phyloP scores from a whole-genome alignment of 2,888 invertebrate species.

The Fabriciana adippe region DNA sequence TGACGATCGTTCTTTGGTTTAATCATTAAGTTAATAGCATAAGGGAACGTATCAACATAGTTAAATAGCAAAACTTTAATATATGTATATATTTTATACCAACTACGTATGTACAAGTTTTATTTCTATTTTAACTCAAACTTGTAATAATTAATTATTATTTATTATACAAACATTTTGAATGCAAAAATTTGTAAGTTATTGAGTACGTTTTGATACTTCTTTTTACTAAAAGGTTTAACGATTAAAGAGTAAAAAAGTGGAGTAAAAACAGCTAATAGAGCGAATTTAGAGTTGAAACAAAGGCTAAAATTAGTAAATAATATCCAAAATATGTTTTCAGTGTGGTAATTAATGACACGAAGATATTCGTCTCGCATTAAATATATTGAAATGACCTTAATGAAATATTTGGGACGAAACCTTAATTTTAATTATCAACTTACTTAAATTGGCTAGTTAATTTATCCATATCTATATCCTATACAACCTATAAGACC shows the following conservation, averaged over 20 bases:
- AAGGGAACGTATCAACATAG: conserved; percentile 18
- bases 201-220: too few relatives aligned
- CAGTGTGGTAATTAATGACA: too few relatives aligned
- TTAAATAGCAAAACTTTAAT: background rate
- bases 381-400: background rate
- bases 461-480: conserved; percentile 13
- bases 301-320: background rate
- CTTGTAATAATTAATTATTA: too few relatives aligned
- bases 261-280: too few relatives aligned
- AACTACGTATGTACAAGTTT: too few relatives aligned
- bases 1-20: conserved; percentile 33
- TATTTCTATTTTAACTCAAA: too few relatives aligned
- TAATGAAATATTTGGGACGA: background rate
- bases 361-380: too few relatives aligned
- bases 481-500: conserved; percentile 22
- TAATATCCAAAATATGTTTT: background rate
- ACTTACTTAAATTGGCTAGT: background rate
- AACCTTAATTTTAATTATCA: background rate
- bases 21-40: conserved; percentile 19
- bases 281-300: too few relatives aligned
- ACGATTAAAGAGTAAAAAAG: too few relatives aligned
- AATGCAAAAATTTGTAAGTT: too few relatives aligned
- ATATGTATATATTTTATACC: background rate
- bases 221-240: too few relatives aligned
- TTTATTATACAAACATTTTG: too few relatives aligned